phyloP scores from a whole-genome alignment of 2,797 vertebrate genomes.

The Heterohyrax brucei region DNA sequence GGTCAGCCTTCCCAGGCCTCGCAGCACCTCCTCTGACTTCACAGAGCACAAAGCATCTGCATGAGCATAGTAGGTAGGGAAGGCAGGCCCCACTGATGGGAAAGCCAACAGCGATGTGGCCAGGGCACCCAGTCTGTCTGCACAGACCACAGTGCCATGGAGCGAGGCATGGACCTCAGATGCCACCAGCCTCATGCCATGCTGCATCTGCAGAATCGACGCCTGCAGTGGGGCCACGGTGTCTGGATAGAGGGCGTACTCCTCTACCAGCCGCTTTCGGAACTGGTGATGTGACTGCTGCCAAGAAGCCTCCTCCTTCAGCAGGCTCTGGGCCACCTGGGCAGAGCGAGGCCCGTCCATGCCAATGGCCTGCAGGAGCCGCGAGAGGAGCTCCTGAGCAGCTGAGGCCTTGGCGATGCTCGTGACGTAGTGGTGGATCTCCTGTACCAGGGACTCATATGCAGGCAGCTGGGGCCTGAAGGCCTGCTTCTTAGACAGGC shows the following conservation, averaged over 20 bases:
- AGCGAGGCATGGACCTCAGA: constrained; percentile 91
- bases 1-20: constrained; percentile 92
- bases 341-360: constrained; percentile 90
- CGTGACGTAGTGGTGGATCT: constrained; percentile 95
- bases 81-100: constrained; percentile 91
- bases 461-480: constrained; percentile 93
- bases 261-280: constrained; percentile 93
- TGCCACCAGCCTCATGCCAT: constrained; percentile 96
- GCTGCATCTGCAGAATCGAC: constrained; percentile 95
- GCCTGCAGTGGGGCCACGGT: constrained; percentile 93
- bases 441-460: constrained; percentile 95
- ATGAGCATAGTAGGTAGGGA: constrained; percentile 94
- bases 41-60: constrained; percentile 96
- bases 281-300: constrained; percentile 97
- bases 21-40: constrained; percentile 93
- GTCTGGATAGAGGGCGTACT: constrained; percentile 95
- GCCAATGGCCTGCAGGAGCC: constrained; percentile 93
- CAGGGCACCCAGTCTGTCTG: constrained; percentile 89
- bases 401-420: constrained; percentile 94
- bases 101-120: constrained; percentile 93
- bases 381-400: constrained; percentile 94
- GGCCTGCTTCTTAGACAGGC: constrained; percentile 96
- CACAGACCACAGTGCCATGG: constrained; percentile 87
- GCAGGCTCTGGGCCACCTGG: constrained; percentile 91
- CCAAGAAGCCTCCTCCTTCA: constrained; percentile 97